These are phyloP conservation scores for Oxyruncus cristatus DNA, from an alignment of 2,113 vertebrate species.

Conservation along the genomic window DNA sequence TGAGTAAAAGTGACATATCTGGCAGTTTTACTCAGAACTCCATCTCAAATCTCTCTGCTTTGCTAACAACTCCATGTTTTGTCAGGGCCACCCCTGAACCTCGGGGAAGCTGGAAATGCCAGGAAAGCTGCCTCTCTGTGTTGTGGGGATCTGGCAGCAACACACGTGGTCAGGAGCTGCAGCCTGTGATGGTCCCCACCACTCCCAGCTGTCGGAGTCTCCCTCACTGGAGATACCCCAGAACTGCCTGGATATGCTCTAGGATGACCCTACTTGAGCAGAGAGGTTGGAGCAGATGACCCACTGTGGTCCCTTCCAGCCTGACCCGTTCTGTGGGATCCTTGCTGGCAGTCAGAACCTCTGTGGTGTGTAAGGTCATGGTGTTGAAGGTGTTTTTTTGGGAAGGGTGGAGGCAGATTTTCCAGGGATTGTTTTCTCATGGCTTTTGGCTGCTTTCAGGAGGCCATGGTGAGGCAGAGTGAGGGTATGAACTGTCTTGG, in stretches of 20 bases:
- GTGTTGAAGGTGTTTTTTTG: background rate
- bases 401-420: background rate
- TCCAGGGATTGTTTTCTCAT: fast-evolving
- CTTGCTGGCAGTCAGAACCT: background rate
- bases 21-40: background rate
- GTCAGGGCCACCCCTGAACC: background rate
- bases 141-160: fast-evolving
- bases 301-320: background rate
- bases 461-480: fast-evolving
- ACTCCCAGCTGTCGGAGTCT: background rate
- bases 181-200: background rate
- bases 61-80: background rate
- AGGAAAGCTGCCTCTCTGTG: background rate
- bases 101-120: background rate
- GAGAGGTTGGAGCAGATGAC: background rate
- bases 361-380: fast-evolving
- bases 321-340: background rate
- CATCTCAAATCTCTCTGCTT: slow-evolving; percentile 10
- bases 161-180: background rate
- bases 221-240: background rate
- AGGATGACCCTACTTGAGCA: background rate
- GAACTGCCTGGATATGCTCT: background rate
- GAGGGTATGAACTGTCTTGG: fast-evolving
- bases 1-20: slow-evolving; percentile 3
- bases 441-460: background rate